These are phyloP conservation scores for Anolis sagrei DNA, from an alignment of 2,113 vertebrate species.

Conservation along the genomic window DNA sequence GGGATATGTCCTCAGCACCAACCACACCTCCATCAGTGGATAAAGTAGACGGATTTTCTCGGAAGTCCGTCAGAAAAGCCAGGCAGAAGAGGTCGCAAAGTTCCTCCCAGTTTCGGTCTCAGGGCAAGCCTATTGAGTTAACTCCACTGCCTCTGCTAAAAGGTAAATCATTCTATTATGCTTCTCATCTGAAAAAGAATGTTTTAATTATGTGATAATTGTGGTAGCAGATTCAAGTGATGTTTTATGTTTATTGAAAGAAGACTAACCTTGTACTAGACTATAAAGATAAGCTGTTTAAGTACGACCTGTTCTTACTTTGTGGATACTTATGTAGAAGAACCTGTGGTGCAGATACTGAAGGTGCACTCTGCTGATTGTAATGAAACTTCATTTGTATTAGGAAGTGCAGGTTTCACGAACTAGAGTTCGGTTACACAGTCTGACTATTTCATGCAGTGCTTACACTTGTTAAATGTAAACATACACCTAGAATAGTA, in stretches of 20 bases:
- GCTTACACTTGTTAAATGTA: background rate
- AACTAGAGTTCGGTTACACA: background rate
- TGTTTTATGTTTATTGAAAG: background rate
- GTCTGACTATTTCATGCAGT: background rate
- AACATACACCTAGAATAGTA: background rate
- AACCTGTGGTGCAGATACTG: slow-evolving; percentile 26
- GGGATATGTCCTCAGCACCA: slow-evolving; percentile 99
- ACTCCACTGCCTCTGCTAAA: slow-evolving; percentile 97
- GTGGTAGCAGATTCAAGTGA: background rate
- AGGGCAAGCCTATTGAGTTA: slow-evolving; percentile 99
- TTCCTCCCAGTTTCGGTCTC: slow-evolving; percentile 98
- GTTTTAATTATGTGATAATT: slow-evolving; percentile 38
- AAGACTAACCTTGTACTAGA: slow-evolving; percentile 38
- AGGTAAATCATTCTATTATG: slow-evolving; percentile 83
- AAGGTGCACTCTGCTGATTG: background rate
- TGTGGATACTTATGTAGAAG: background rate
- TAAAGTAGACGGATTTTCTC: slow-evolving; percentile 99
- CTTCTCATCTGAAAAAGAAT: slow-evolving; percentile 24
- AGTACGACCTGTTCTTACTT: slow-evolving; percentile 50
- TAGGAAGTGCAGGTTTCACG: background rate
- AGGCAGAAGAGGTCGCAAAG: slow-evolving; percentile 99
- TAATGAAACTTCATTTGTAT: background rate
- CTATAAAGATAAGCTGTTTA: slow-evolving; percentile 30
- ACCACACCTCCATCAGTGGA: slow-evolving; percentile 99
- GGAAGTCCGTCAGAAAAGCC: slow-evolving; percentile 99